These are phyloP conservation scores for Euphysa ruthae DNA, from an alignment of 30 jellyfish, hydroid and myxozoan species.

Conservation along the genomic window DNA sequence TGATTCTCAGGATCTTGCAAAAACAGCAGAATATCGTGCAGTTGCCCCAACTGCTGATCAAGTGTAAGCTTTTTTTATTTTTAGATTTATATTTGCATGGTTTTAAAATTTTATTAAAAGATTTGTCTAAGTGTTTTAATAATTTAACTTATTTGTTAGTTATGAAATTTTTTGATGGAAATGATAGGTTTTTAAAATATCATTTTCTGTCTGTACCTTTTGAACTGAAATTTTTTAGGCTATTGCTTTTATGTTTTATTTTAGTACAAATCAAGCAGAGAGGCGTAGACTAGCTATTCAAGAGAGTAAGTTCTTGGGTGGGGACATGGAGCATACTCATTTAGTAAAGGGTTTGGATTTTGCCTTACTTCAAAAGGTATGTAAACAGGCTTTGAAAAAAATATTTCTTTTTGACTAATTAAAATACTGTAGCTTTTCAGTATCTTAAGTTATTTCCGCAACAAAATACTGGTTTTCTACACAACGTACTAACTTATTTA, in stretches of 20 bases:
- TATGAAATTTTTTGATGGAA: too few species aligned
- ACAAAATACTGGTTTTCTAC: too few species aligned
- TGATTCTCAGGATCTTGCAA: slow-evolving; percentile 70
- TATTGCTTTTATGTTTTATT: not conserved
- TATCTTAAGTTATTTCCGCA: not conserved
- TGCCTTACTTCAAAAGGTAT: slow-evolving; percentile 90
- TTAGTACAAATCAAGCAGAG: slow-evolving; percentile 82
- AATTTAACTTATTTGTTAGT: too few species aligned
- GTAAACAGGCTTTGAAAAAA: not conserved
- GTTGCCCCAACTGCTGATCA: slow-evolving; percentile 99
- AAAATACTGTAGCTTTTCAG: not conserved
- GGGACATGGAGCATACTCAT: slow-evolving; percentile 99
- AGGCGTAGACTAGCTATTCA: slow-evolving; percentile 87
- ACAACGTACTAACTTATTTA: too few species aligned
- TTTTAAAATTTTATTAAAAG: not conserved
- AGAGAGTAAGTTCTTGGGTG: slow-evolving; percentile 97
- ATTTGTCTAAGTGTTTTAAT: too few species aligned
- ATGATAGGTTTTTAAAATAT: not conserved
- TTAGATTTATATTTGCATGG: not conserved
- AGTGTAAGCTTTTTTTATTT: slow-evolving; percentile 30
- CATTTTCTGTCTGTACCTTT: not conserved
- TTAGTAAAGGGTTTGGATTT: slow-evolving; percentile 96
- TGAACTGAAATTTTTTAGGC: too few species aligned
- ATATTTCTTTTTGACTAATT: not conserved
- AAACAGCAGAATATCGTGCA: slow-evolving; percentile 94